phyloP scores from a whole-genome alignment of 2,797 vertebrate genomes.

The Anabacerthia variegaticeps region DNA sequence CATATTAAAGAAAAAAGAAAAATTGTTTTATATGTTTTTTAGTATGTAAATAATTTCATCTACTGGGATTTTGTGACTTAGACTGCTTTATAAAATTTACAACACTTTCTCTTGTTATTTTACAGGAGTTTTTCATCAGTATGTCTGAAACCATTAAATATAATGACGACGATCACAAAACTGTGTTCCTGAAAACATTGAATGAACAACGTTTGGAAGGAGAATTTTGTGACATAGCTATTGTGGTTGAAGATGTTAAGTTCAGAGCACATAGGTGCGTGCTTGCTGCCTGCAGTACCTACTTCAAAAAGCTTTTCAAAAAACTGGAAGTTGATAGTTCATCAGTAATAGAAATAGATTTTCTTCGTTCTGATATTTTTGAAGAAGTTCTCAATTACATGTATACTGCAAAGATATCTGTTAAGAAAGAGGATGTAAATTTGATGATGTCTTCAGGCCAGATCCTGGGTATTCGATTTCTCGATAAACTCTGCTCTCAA shows the following conservation, averaged over 20 bases:
- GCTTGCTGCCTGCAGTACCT: conserved; percentile 93
- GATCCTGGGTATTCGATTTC: conserved; percentile 92
- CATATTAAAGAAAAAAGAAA: background rate
- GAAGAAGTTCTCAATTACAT: conserved; percentile 96
- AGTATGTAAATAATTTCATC: background rate
- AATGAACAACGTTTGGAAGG: conserved; percentile 95
- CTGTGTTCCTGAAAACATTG: conserved; percentile 93
- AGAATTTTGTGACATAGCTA: conserved; percentile 94
- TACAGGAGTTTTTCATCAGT: conserved; percentile 86
- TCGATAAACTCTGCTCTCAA: conserved; percentile 94
- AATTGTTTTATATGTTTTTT: background rate
- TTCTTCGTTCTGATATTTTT: conserved; percentile 94
- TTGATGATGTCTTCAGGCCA: conserved; percentile 97
- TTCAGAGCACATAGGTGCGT: conserved; percentile 94
- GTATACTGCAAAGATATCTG: conserved; percentile 93
- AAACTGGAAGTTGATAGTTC: conserved; percentile 94
- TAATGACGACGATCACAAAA: conserved; percentile 96
- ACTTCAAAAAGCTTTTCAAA: conserved; percentile 97
- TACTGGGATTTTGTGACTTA: background rate
- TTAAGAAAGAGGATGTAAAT: conserved; percentile 95
- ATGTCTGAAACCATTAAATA: conserved; percentile 98
- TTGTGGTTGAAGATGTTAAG: conserved; percentile 95
- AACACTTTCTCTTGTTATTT: background rate
- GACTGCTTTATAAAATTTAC: background rate
- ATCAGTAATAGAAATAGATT: conserved; percentile 95